phyloP scores from a whole-genome alignment of 2,888 invertebrate species.

The Acanthosepion esculentum region DNA sequence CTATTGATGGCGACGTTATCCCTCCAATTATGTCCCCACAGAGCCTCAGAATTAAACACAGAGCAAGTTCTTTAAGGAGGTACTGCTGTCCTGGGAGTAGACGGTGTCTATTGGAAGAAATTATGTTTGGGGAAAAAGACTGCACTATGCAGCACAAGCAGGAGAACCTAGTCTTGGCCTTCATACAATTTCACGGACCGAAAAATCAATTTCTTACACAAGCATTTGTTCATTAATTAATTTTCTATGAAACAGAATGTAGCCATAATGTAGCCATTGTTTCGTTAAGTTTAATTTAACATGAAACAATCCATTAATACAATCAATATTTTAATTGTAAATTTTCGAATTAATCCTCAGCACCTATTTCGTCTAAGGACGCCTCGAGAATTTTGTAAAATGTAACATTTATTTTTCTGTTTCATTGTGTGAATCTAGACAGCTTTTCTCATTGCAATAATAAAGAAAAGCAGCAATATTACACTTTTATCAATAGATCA shows the following conservation, averaged over 20 bases:
- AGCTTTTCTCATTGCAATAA: background rate
- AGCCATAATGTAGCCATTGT: background rate
- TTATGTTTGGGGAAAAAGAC: too few relatives aligned
- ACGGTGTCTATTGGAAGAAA: too few relatives aligned
- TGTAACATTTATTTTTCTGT: background rate
- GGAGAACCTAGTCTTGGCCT: too few relatives aligned
- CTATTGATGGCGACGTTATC: too few relatives aligned
- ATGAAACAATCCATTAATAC: background rate
- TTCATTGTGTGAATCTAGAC: background rate
- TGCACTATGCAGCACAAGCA: too few relatives aligned
- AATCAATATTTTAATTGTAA: background rate
- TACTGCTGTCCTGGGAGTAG: too few relatives aligned
- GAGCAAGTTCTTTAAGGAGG: too few relatives aligned
- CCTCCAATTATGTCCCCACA: too few relatives aligned
- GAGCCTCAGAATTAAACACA: too few relatives aligned
- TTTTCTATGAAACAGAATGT: background rate
- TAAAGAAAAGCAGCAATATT: background rate
- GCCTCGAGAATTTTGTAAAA: background rate
- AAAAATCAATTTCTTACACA: too few relatives aligned
- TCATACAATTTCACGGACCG: too few relatives aligned
- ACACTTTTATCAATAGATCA: background rate
- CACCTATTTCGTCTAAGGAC: background rate
- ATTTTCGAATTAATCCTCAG: background rate
- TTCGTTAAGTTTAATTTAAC: background rate
- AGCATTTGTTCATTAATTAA: background rate